Percentiles rank a stretch among this genome's conserved stretches.
These are phyloP conservation scores for Falco rusticolus DNA, from an alignment of 2,797 vertebrate species.

Conservation along the genomic window DNA sequence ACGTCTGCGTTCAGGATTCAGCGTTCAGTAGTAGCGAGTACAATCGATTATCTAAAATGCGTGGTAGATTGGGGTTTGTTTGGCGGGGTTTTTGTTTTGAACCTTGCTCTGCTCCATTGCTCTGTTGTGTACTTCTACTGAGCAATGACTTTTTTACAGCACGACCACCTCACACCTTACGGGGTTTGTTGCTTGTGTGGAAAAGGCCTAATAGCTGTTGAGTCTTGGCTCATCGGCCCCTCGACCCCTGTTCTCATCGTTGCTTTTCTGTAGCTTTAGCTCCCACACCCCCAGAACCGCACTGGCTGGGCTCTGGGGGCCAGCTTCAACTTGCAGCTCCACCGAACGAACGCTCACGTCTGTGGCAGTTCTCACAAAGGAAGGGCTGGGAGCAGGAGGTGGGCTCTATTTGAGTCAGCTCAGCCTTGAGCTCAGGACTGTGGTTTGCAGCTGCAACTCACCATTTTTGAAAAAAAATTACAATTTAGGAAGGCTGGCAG, in stretches of 20 bases:
- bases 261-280: not conserved
- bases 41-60: not conserved
- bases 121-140: not conserved
- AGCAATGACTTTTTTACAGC: not conserved
- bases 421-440: not conserved
- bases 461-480: not conserved
- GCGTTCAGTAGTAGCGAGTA: not conserved
- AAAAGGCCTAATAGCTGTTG: not conserved
- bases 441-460: not conserved
- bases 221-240: not conserved
- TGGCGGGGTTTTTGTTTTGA: not conserved
- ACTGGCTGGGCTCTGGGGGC: too few species aligned
- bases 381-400: not conserved
- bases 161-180: not conserved
- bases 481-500: not conserved
- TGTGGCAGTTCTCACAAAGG: not conserved
- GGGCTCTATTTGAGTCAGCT: not conserved
- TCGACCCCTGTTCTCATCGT: fast-evolving
- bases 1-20: not conserved
- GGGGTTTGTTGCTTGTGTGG: not conserved
- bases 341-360: fast-evolving
- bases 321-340: fast-evolving
- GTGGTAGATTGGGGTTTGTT: too few species aligned
- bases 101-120: not conserved
- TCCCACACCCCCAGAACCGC: not conserved